Evolutionary conservation across 2,797 vertebrate genomes (phyloP).

Genomic region (Crenuchus spilurus): DNA sequence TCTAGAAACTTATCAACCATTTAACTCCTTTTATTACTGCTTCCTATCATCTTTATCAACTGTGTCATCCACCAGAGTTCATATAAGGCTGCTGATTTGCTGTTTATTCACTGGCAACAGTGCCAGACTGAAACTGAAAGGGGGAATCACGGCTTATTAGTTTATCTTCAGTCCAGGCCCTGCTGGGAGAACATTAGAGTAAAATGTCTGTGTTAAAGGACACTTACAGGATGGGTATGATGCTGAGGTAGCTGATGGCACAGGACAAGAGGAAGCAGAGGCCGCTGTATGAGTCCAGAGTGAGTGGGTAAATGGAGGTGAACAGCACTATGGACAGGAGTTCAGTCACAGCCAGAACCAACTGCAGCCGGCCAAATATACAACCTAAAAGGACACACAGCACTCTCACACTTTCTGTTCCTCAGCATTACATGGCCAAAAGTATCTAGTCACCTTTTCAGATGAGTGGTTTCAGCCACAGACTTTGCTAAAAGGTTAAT

Average conservation of each 20-base stretch:
- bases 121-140: not conserved
- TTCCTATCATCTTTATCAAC: not conserved
- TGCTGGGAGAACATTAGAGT: not conserved
- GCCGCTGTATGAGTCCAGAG: conserved; percentile 56
- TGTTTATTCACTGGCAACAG: not conserved
- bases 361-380: conserved; percentile 60
- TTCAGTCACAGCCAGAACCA: conserved; percentile 57
- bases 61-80: not conserved
- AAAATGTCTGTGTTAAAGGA: not conserved
- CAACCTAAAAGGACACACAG: conserved; percentile 45
- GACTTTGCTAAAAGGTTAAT: too few species aligned
- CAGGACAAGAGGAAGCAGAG: conserved; percentile 61
- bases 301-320: conserved; percentile 61
- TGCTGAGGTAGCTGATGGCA: conserved; percentile 59
- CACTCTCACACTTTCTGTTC: not conserved
- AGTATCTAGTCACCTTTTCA: too few species aligned
- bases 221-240: conserved; percentile 60
- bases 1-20: not conserved
- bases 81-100: not conserved
- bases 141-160: not conserved
- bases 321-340: conserved; percentile 58
- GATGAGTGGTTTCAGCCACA: too few species aligned
- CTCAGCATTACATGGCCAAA: not conserved
- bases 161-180: not conserved
- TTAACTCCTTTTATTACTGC: not conserved